Evolutionary conservation across 2,888 invertebrate species (phyloP).

Genomic region (Therioaphis trifolii): DNA sequence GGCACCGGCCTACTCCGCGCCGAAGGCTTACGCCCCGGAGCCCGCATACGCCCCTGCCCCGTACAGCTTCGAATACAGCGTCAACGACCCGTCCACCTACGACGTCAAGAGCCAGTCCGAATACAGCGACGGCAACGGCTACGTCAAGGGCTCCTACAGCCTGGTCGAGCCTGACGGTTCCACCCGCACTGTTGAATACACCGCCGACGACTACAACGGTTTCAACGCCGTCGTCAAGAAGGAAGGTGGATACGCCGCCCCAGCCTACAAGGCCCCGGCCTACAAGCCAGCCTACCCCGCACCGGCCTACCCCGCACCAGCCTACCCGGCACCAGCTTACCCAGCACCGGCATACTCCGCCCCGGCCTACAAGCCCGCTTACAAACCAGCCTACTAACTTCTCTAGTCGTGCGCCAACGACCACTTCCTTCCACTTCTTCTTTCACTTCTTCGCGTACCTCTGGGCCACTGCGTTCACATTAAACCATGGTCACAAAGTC

Average conservation of each 20-base stretch:
- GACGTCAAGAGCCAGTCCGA: conserved; percentile 76
- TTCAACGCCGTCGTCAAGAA: conserved; percentile 60
- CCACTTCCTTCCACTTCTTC: conserved; percentile 23
- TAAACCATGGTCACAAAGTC: conserved; percentile 38
- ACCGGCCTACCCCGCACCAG: conserved; percentile 66
- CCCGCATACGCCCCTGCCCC: conserved; percentile 58
- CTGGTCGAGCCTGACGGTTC: conserved; percentile 73
- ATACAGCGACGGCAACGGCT: conserved; percentile 71
- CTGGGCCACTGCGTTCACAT: conserved; percentile 48
- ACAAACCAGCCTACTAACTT: conserved; percentile 55
- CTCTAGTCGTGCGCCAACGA: conserved; percentile 31
- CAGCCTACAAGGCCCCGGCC: conserved; percentile 61
- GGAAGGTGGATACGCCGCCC: conserved; percentile 51
- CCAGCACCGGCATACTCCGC: conserved; percentile 64
- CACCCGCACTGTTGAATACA: conserved; percentile 79
- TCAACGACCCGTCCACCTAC: conserved; percentile 75
- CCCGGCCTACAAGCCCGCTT: conserved; percentile 55
- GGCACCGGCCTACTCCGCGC: conserved; percentile 66
- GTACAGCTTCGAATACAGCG: conserved; percentile 63
- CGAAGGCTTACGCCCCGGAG: conserved; percentile 49
- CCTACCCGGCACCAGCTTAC: conserved; percentile 67
- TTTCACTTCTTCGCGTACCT: conserved; percentile 46
- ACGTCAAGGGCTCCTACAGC: conserved; percentile 54
- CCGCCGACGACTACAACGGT: conserved; percentile 59
- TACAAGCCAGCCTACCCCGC: conserved; percentile 61